Evolutionary conservation across 2,113 vertebrate species (phyloP).

Genomic region (Puffinus mauretanicus): DNA sequence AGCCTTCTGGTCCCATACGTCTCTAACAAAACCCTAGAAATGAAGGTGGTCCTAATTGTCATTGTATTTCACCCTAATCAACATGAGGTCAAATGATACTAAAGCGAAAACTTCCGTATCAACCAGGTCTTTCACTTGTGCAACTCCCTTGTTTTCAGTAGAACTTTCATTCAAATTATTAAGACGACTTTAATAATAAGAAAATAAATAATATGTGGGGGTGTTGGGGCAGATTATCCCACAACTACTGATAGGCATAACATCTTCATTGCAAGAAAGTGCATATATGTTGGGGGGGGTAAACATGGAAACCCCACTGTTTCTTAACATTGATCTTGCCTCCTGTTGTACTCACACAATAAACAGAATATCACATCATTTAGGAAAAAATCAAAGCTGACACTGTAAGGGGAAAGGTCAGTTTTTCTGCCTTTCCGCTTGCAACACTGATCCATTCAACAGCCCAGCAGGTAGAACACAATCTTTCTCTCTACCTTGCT

Average conservation of each 20-base stretch:
- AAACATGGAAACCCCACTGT: not conserved
- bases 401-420: not conserved
- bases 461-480: not conserved
- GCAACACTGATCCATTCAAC: not conserved
- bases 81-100: not conserved
- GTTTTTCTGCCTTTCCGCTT: not conserved
- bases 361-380: not conserved
- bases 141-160: not conserved
- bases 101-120: not conserved
- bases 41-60: not conserved
- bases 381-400: not conserved
- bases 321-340: not conserved
- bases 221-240: not conserved
- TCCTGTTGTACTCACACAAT: not conserved
- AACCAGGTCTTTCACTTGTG: not conserved
- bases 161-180: not conserved
- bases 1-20: not conserved
- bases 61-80: not conserved
- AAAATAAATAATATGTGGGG: not conserved
- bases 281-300: accelerated
- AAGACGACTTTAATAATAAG: not conserved
- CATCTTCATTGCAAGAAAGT: not conserved
- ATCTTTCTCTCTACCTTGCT: not conserved
- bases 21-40: not conserved
- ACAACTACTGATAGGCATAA: not conserved